Evolutionary conservation across 2,797 vertebrate genomes (phyloP), one percentile per base, ranked within the genome.

Genomic region (Masticophis lateralis): DNA sequence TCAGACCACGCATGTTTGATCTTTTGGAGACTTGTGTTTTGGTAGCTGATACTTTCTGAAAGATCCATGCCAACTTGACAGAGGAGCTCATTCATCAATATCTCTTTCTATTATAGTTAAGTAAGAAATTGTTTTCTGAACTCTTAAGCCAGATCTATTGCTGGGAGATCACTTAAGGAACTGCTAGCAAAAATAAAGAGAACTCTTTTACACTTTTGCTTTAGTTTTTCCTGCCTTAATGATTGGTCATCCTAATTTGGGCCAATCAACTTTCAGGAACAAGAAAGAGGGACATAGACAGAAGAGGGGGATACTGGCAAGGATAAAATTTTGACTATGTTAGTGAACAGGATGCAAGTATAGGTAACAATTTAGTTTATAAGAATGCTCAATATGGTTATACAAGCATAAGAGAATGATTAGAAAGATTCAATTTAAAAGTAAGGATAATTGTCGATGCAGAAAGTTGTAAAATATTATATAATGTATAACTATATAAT

Each of bases 1-100:
- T 86, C 53, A 95, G 95, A 91, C 11, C 11, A 95, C 94, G 88
- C 92, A 89, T 92, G n/a, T 91, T 89, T 92, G 32, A 86, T 92
- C 93, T 43, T 43, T 92, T 89, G 4, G 47, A 56, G 69, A 69
- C 86, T 94, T 94, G 86, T 53, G n/a, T 43, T 92, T 88, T 86
- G 53, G 56, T 88, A 60, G 55, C 18, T 92, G 59, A 91, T 79
- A 74, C 53, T 27, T 2, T 25, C 47, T 47, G 28, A 63, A 28
- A 43, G 59, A 69, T 66, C 79, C 32, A 43, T 32, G 61, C 20
- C 51, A 60, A 32, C 14, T 25, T 91, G 86, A 56, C 43, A 91
- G 10, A 87, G 20, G 10, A 27, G 5, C 20, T 55, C 14, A 28
- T 57, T 56, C 9, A 7, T 18, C 37, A 91, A 86, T 28, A 83